Evolutionary conservation across 2,888 invertebrate genomes (phyloP).

Genomic region (Lymantria monacha): DNA sequence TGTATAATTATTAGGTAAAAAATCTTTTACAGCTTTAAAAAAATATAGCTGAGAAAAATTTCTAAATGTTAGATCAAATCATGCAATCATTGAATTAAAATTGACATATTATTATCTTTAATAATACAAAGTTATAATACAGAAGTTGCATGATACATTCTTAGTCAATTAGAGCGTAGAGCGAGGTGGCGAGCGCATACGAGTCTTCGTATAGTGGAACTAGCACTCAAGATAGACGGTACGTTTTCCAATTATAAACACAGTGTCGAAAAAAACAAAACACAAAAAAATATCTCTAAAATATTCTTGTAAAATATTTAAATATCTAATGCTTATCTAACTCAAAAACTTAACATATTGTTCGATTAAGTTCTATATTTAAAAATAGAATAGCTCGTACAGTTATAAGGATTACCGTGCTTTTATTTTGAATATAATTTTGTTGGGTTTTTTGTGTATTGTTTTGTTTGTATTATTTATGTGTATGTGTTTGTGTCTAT

Average conservation of each 20-base stretch:
- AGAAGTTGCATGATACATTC: slow-evolving; percentile 71
- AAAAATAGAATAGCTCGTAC: slow-evolving; percentile 11
- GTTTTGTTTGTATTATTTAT: not conserved
- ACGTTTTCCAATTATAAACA: slow-evolving; percentile 49
- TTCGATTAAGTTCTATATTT: slow-evolving; percentile 1
- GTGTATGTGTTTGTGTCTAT: slow-evolving; percentile 8
- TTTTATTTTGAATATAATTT: slow-evolving; percentile 11
- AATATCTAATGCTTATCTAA: slow-evolving; percentile 9
- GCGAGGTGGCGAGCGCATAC: slow-evolving; percentile 51
- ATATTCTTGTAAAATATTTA: not conserved
- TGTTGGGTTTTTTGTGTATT: slow-evolving; percentile 10
- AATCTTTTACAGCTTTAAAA: no score
- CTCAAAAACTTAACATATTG: slow-evolving; percentile 2
- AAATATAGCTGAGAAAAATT: slow-evolving; percentile 1
- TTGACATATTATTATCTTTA: slow-evolving; percentile 31
- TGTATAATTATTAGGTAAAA: no score
- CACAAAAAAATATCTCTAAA: not conserved
- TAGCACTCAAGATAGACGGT: slow-evolving; percentile 65
- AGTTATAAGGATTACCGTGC: slow-evolving; percentile 13
- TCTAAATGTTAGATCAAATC: slow-evolving; percentile 19
- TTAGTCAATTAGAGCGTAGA: slow-evolving; percentile 75
- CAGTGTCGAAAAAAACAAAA: slow-evolving; percentile 24
- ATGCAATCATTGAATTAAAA: slow-evolving; percentile 33
- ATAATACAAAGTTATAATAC: slow-evolving; percentile 39
- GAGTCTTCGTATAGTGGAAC: slow-evolving; percentile 48